Base-by-base conservation (phyloP, 2,888 invertebrate species). In the Hololepta plana region DNA sequence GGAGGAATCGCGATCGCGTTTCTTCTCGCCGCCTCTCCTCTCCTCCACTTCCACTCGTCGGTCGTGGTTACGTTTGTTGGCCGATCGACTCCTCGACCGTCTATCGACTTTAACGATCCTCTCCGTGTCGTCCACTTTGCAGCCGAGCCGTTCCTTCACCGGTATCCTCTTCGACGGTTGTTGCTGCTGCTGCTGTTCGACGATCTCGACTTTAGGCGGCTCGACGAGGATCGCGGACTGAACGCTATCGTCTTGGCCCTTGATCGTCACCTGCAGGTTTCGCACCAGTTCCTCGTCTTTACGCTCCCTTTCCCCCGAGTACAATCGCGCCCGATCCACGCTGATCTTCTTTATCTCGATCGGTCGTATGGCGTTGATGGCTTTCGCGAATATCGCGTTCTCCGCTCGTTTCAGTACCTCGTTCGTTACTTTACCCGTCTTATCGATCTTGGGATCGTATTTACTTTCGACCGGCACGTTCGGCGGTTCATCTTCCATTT, bases 381-480 rank as follows among this genome's bases (percentile, higher is more conserved):
- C 81, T 51, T 88, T 84, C 20, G 87, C 80, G 49, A 88, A 82
- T 39, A 90, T 79, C 0, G 81, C 87, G 49, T 88, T 87, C 57
- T 90, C 88, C 2, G 90, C 88, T 37, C 85, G 64, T 46, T 88
- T 87, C 25, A 90, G 59, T 3, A 90, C 84, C 52, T 87, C 87
- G 11, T 76, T 79, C 2, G 87, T 85, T 2, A 72, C 72, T 55
- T 80, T 80, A 28, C 63, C 64, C 4, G 60, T 56, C 38, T 66
- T 66, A 37, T 64, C 65, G 8, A 35, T 32, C 35, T 48, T 49
- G 1, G 36, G 26, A 14, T 51, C 60, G 51, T 37, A 27, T 38
- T 38, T 34, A 57, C 59, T 39, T 53, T 59, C 9, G 15, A 32
- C 33, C 33, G 60, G 63, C 26, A 59, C 59, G 32, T 55, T 58